These are phyloP conservation scores for Anthonomus grandis DNA, from an alignment of 1,140 invertebrate genomes.

Conservation along the genomic window DNA sequence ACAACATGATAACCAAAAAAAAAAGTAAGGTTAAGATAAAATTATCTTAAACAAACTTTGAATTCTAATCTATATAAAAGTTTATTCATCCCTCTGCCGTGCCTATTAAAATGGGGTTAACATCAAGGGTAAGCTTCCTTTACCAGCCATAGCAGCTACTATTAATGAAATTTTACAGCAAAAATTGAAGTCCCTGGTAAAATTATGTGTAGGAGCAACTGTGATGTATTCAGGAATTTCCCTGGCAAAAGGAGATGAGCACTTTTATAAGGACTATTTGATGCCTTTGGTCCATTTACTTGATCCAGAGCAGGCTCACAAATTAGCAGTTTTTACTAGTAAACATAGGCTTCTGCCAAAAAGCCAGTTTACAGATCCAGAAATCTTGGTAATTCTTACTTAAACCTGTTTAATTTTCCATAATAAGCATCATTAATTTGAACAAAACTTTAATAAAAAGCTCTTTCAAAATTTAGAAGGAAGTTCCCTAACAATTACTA, in stretches of 20 bases:
- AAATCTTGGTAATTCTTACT: slow-evolving; percentile 63
- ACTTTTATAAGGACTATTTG: slow-evolving; percentile 69
- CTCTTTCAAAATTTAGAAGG: not conserved
- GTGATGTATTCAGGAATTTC: slow-evolving; percentile 55
- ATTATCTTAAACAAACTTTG: too few relatives aligned
- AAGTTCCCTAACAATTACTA: too few relatives aligned
- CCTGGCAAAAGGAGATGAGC: slow-evolving; percentile 69
- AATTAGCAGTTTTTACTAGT: slow-evolving; percentile 65
- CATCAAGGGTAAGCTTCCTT: too few relatives aligned
- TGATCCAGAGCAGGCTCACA: slow-evolving; percentile 78
- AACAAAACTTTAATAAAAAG: not conserved
- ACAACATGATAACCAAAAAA: too few relatives aligned
- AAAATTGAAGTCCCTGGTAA: slow-evolving; percentile 35
- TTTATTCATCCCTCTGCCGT: too few relatives aligned
- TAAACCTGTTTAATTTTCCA: too few relatives aligned
- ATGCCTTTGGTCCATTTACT: slow-evolving; percentile 67
- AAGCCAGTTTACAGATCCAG: slow-evolving; percentile 57
- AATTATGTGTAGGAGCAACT: slow-evolving; percentile 28
- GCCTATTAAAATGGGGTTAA: too few relatives aligned
- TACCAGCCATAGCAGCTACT: too few relatives aligned
- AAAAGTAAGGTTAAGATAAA: too few relatives aligned
- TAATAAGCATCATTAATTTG: slow-evolving; percentile 29
- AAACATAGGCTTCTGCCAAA: slow-evolving; percentile 72
- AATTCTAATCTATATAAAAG: too few relatives aligned
- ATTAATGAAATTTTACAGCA: slow-evolving; percentile 39